Evolutionary conservation across 1,140 invertebrate genomes (phyloP), one percentile per base, ranked within the genome.

Genomic region (Chymomyza costata): DNA sequence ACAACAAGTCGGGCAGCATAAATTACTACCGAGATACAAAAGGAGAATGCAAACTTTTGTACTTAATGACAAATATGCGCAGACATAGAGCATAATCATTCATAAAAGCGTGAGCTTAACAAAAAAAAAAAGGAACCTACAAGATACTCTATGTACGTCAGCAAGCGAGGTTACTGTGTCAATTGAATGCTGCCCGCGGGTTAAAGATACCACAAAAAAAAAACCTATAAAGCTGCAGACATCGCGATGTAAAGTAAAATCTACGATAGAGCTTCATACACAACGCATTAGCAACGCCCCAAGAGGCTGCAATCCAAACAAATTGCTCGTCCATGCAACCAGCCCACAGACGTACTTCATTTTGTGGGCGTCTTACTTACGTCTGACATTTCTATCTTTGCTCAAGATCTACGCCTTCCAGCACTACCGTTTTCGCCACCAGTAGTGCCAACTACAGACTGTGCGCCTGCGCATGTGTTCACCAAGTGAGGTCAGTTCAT

Each of bases 251-350:
- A 10, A 5, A 28, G 25, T 28, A 28, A 28, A 10, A 28, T 28
- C 25, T 28, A 28, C 63, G 55, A 45, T 10, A 28, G 54, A 52
- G 66, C 61, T 78, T 71, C 68, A 10, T 25, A 3, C 3, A 8
- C 8, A 8, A 3, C 21, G 21, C 69, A 51, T 47, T 68, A 60
- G 55, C 28, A 63, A 78, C 71, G 71, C 71, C 71, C 25, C 71
- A 71, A 67, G 54, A 67, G 71, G 71, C 71, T 78, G 71, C 71
- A 76, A 80, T 80, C 71, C n/a, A 62, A 76, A 76, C 71, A 76
- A 78, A 76, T 71, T 71, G 71, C 59, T 49, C 28, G 38, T 41
- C 30, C n/a, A n/a, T n/a, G n/a, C n/a, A n/a, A 40, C 25, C 35
- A 18, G 21, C 37, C 51, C 52, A 14, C 34, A 48, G 44, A 28